Conservation (phyloP, 2,888 invertebrate species). For the Drosophila villosipedis region DNA sequence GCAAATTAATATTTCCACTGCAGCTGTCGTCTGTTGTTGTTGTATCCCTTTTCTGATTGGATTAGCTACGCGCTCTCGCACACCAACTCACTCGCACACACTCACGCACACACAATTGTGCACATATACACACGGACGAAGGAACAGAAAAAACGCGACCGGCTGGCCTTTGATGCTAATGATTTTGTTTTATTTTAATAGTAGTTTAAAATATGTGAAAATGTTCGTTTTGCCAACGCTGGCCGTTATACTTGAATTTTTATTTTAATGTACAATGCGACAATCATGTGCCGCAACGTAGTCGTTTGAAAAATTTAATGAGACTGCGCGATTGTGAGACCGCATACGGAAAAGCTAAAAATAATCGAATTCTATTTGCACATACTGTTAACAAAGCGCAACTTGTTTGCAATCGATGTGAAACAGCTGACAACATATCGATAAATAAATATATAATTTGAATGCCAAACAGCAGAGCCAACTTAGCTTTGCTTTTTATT, state of each 20-base stretch:
- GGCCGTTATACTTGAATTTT: constrained; percentile 56
- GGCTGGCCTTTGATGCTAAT: constrained; percentile 20
- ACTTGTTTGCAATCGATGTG: background rate
- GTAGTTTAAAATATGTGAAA: constrained; percentile 6
- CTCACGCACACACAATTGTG: constrained; percentile 10
- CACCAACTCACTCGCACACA: constrained; percentile 13
- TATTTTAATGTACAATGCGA: constrained; percentile 33
- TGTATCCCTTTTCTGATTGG: constrained; percentile 68
- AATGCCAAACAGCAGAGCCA: background rate
- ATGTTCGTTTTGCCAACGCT: constrained; percentile 20
- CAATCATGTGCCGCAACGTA: constrained; percentile 28
- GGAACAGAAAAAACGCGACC: constrained; percentile 35
- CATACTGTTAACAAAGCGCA: background rate
- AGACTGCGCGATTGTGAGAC: constrained; percentile 59
- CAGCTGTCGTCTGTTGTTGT: constrained; percentile 12
- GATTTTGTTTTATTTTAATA: constrained; percentile 15
- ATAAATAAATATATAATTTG: background rate
- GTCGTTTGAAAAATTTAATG: constrained; percentile 51
- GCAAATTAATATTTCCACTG: constrained; percentile 13
- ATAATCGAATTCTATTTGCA: background rate
- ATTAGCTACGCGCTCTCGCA: constrained; percentile 17
- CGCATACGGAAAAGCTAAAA: constrained; percentile 20
- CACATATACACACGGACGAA: constrained; percentile 25
- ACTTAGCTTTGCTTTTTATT: background rate
- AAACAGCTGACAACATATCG: constrained; percentile 11